Evolutionary conservation across 2,888 invertebrate genomes (phyloP).

Genomic region (Tholera decimalis): DNA sequence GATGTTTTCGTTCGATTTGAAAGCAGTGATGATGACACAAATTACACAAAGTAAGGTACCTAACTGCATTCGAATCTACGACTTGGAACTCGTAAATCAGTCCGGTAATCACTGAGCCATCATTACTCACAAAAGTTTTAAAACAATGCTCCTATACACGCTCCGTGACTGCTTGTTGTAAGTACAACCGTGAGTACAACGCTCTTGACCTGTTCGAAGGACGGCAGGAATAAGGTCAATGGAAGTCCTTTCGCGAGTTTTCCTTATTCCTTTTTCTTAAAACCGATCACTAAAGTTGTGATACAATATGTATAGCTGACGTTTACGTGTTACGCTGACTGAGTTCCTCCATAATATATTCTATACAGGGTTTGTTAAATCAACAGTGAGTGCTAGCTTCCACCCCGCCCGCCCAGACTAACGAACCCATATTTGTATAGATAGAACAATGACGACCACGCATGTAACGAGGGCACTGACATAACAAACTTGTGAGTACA

Average conservation of each 20-base stretch:
- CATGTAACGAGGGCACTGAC: constrained; percentile 29
- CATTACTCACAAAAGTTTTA: neutral
- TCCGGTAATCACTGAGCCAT: no score
- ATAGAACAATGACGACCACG: constrained; percentile 2
- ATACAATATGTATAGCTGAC: neutral
- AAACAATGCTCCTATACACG: neutral
- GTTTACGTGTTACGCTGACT: no score
- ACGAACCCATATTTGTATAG: constrained; percentile 32
- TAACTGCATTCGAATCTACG: no score
- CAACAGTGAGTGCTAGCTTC: neutral
- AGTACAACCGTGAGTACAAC: neutral
- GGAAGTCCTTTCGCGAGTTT: constrained; percentile 12
- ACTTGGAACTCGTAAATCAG: no score
- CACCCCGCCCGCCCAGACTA: constrained; percentile 2
- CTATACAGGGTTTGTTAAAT: constrained; percentile 11
- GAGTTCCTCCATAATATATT: constrained; percentile 26
- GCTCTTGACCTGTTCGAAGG: constrained; percentile 35
- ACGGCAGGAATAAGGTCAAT: constrained; percentile 33
- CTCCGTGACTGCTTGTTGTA: neutral
- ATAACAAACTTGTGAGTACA: constrained; percentile 19
- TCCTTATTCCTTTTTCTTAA: neutral
- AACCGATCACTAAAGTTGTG: neutral
- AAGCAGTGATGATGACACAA: no score
- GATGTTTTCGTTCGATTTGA: no score
- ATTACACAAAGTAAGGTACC: no score